Percentiles rank a stretch among this genome's conserved stretches.
Evolutionary conservation across 2,113 vertebrate species (phyloP).

Genomic region (Oenanthe oenanthe): DNA sequence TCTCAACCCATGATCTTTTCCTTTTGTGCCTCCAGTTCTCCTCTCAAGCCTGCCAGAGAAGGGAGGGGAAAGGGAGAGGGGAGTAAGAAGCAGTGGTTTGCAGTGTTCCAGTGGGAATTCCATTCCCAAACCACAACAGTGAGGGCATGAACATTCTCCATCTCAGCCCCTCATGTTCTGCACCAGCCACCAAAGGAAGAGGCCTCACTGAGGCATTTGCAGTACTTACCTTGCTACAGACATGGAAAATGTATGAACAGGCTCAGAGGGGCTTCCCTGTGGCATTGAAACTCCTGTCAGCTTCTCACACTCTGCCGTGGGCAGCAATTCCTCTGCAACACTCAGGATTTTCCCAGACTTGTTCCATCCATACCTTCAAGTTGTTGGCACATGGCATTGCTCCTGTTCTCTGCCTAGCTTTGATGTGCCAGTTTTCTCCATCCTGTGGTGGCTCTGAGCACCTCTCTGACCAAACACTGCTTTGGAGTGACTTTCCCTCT

Average conservation of each 20-base stretch:
- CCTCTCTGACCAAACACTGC: background rate
- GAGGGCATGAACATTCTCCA: background rate
- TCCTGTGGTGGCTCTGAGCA: background rate
- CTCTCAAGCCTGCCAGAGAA: background rate
- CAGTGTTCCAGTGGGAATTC: background rate
- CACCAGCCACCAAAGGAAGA: background rate
- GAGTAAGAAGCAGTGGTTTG: background rate
- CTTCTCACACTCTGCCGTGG: background rate
- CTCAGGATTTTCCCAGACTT: background rate
- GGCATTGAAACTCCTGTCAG: background rate
- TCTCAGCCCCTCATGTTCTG: rapidly evolving
- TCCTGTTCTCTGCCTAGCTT: background rate
- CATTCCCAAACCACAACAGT: background rate
- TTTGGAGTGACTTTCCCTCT: background rate
- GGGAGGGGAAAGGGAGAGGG: background rate
- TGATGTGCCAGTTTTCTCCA: background rate
- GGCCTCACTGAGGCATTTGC: background rate
- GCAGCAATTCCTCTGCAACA: background rate
- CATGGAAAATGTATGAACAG: background rate
- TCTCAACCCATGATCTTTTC: background rate
- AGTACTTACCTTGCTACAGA: background rate
- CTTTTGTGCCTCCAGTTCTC: background rate
- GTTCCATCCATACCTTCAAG: background rate
- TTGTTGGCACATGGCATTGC: background rate
- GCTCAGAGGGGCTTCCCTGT: background rate